Evolutionary conservation across 2,113 vertebrate genomes (phyloP).

Genomic region (Mirounga angustirostris): DNA sequence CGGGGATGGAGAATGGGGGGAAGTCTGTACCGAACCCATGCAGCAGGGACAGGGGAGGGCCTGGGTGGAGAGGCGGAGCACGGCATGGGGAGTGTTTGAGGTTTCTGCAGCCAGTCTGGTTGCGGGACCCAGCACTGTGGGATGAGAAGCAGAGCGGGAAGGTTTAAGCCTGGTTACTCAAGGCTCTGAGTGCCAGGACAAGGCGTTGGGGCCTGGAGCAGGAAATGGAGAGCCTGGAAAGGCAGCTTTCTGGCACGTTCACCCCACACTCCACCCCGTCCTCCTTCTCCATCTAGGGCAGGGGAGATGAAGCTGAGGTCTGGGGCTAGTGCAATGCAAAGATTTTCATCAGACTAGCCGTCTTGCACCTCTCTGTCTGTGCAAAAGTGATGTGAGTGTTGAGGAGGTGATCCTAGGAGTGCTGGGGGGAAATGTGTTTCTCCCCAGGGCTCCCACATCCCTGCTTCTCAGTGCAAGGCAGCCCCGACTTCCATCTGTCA

Average conservation of each 20-base stretch:
- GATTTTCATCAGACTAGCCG: background rate
- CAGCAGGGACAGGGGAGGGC: background rate
- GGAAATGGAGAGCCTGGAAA: background rate
- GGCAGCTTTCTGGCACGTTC: background rate
- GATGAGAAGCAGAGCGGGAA: background rate
- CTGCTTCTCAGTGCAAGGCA: background rate
- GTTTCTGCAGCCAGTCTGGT: background rate
- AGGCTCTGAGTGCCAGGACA: background rate
- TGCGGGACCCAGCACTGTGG: background rate
- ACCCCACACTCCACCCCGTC: background rate
- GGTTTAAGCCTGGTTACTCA: background rate
- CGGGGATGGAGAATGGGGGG: fast-evolving
- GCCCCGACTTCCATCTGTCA: background rate
- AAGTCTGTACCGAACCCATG: background rate
- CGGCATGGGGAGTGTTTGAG: background rate
- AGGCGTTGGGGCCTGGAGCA: background rate
- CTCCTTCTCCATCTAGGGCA: background rate
- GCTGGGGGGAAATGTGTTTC: background rate
- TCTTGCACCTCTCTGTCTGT: background rate
- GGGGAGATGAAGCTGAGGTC: background rate
- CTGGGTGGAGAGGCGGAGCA: background rate
- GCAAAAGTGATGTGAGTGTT: background rate
- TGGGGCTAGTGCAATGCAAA: background rate
- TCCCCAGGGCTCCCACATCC: background rate
- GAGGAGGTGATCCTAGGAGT: background rate